Base-by-base conservation (phyloP, 2,113 vertebrate genomes). In the Raphicerus campestris region DNA sequence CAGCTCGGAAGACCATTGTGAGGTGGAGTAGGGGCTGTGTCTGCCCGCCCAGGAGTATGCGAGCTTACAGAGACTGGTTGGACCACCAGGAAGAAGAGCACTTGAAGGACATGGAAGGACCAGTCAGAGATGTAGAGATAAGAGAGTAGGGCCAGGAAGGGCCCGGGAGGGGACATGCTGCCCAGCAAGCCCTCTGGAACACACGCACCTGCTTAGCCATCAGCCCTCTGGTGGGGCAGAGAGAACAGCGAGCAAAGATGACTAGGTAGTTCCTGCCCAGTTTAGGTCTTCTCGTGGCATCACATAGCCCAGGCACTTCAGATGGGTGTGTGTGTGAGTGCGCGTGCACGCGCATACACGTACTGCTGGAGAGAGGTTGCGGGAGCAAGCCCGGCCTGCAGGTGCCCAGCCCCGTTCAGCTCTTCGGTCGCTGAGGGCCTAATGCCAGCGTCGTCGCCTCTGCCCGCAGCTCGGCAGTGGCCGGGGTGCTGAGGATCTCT, bases 41-140 rank as follows among this genome's bases (percentile, higher is more conserved):
- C 16, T 87, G 70, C 8, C 2, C 0, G 0, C 11, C 32, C 17
- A 6, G 51, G 19, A 53, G 39, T 19, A 6, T n/a, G 35, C 35
- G 42, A 30, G 17, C 22, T 63, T 32, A 30, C 49, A 45, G 73
- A 56, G 39, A 66, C 55, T 5, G 6, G 10, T 11, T 14, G 6
- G 55, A 13, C 26, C 8, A 10, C 56, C 32, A 24, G 81, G 77
- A 94, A 32, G 42, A 85, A 42, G 58, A 28, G 22, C 6, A 47
- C 66, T 16, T 10, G 28, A 35, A 55, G 35, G 26, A 61, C 70
- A 1, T 28, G 56, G 85, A 47, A 49, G 32, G 92, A 39, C 26
- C 17, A 60, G 47, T 60, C 32, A 42, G 28, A 49, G 28, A 51
- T 53, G 7, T 7, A 24, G 63, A n/a, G 55, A 1, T 3, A 11